These are phyloP conservation scores for Salvelinus fontinalis DNA, from an alignment of 2,113 vertebrate species.

Conservation along the genomic window DNA sequence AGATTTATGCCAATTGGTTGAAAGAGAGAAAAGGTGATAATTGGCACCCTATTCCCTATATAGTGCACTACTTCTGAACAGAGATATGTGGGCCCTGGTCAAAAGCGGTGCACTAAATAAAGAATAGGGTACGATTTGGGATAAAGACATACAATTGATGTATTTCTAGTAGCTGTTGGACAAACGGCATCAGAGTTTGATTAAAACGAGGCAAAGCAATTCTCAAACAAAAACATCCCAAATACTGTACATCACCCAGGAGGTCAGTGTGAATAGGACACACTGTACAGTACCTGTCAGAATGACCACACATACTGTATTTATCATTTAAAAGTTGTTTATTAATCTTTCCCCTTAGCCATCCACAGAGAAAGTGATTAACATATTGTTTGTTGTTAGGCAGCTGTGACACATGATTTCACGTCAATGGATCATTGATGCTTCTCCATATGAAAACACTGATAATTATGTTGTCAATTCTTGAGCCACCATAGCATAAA, in stretches of 20 bases:
- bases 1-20: too few species aligned
- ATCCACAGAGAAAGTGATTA: background rate
- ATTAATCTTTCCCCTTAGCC: background rate
- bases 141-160: too few species aligned
- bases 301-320: background rate
- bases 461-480: conserved; percentile 21
- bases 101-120: too few species aligned
- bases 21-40: too few species aligned
- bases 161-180: background rate
- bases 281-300: background rate
- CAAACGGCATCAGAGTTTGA: background rate
- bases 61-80: too few species aligned
- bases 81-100: too few species aligned
- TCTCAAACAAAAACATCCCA: background rate
- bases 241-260: background rate
- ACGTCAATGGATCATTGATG: background rate
- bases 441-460: conserved; percentile 10
- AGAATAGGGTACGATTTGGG: too few species aligned
- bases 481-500: background rate
- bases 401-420: background rate
- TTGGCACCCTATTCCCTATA: too few species aligned
- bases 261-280: background rate
- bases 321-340: background rate
- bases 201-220: background rate
- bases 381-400: background rate